Evolutionary conservation across 1,140 invertebrate genomes (phyloP), one percentile per base, ranked within the genome.

Genomic region (Sarcophaga bullata): DNA sequence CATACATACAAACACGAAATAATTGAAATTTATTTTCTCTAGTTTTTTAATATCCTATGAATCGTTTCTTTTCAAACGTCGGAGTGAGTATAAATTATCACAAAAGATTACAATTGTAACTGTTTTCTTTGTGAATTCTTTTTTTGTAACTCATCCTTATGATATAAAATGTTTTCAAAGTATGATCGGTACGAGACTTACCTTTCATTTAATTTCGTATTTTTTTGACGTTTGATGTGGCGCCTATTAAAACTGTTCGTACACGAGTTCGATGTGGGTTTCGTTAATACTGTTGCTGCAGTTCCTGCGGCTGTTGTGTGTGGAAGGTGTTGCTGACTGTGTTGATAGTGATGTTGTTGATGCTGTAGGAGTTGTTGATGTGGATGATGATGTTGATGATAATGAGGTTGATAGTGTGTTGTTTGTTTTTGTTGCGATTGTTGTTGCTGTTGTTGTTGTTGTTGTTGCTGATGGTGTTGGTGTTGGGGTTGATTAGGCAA

Each of bases 221-320:
- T 87, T 84, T 89, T 90, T 80, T 90, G 87, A 58, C 86, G 80
- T 47, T 88, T 89, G 75, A 87, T 89, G 84, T 89, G 87, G 0
- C 87, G 86, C 19, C 88, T 84, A 81, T 89, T 90, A 84, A 90
- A 90, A 85, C 88, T 90, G 81, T 90, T 90, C 81, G 88, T 90
- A 85, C 88, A 89, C 86, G 88, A 89, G 37, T 85, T 88, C 83
- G 88, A 89, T 78, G 88, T 88, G 13, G 86, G 85, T 78, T 87
- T 83, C 19, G 86, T 82, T 73, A 87, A 84, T 84, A 84, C 86
- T 81, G 86, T 78, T 78, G 75, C 49, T 88, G 84, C 52, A 87
- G 86, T 81, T 86, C 73, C 73, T 86, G 80, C 80, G 52, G 19
- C 9, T 73, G 25, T 46, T 80, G 58, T 68, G 25, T 80, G 75